Evolutionary conservation across 2,113 vertebrate species (phyloP), one percentile per base, ranked within the genome.

Genomic region (Chlorodrepanis virens): DNA sequence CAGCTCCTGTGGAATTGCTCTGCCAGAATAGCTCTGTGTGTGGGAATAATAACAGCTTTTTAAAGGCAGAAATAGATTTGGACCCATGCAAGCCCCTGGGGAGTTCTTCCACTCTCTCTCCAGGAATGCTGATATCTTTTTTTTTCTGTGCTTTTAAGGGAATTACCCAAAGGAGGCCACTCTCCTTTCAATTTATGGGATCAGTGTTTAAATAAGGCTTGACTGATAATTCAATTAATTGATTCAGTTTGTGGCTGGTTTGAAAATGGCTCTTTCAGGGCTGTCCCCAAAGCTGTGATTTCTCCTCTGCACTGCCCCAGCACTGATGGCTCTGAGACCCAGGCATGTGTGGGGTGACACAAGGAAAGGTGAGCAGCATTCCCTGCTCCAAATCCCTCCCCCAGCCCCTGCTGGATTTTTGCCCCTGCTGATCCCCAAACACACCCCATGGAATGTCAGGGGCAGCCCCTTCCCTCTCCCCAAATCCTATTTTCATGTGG

Each of bases 361-460:
- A 18, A 40, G n/a, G 28, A 18, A n/a, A 56, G 37, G 12, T 18
- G 39, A 77, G 81, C 45, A 67, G 27, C 19, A 65, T 57, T 90
- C 14, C 31, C 18, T 4, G 3, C 35, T n/a, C 33, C 28, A 25
- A 3, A 85, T 60, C 15, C 42, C 7, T 75, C 11, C 37, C 20
- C 2, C 59, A 23, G 61, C 17, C 35, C 7, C 11, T 42, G 3
- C 45, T 5, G 4, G 52, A 2, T 44, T 37, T 74, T 67, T 61
- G 29, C 35, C 33, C 29, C 18, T 6, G 6, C 31, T 40, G 72
- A 50, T 28, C 56, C 63, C 69, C 42, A 67, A 22, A 39, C 5
- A 47, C 1, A 0, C 12, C 4, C 1, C 28, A 2, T 2, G 25
- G 27, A 22, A 39, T n/a, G 20, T 7, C 50, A 18, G 14, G 1